Evolutionary conservation across 64 coral and sea anemone species (phyloP).

Genomic region (Montipora efflorescens): DNA sequence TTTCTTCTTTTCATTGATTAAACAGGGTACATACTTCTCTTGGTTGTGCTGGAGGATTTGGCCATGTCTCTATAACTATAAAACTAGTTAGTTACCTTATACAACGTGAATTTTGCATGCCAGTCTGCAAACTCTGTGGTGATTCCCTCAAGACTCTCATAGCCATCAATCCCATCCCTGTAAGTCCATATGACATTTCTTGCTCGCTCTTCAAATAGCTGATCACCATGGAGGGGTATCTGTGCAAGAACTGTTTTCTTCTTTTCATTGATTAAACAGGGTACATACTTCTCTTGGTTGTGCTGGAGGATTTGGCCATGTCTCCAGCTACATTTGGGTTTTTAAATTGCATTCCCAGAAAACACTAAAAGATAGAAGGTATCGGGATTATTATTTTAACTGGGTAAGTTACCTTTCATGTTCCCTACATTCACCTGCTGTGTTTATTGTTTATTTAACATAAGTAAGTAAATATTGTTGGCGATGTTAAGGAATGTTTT

Average conservation of each 20-base stretch:
- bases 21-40: slow-evolving; percentile 23
- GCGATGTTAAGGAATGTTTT: no score
- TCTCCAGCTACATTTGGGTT: slow-evolving; percentile 53
- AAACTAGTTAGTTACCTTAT: no score
- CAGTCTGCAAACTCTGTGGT: neutral
- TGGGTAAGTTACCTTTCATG: no score
- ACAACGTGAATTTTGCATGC: no score
- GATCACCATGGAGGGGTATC: neutral
- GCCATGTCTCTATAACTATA: slow-evolving; percentile 10
- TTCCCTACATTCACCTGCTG: no score
- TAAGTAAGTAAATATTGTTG: no score
- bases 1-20: neutral
- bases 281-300: slow-evolving; percentile 36
- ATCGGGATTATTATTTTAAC: no score
- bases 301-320: slow-evolving; percentile 38
- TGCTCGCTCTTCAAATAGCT: neutral
- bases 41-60: slow-evolving; percentile 26
- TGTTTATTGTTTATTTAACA: no score
- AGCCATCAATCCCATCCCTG: neutral
- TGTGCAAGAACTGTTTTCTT: neutral
- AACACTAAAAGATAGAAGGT: slow-evolving; percentile 3
- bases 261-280: neutral
- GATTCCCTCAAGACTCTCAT: neutral
- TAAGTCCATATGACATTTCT: slow-evolving; percentile 13
- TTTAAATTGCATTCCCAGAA: slow-evolving; percentile 25